Percentiles rank a stretch among this genome's conserved stretches.
Evolutionary conservation across 2,888 invertebrate species (phyloP).

Genomic region (Erannis defoliaria): DNA sequence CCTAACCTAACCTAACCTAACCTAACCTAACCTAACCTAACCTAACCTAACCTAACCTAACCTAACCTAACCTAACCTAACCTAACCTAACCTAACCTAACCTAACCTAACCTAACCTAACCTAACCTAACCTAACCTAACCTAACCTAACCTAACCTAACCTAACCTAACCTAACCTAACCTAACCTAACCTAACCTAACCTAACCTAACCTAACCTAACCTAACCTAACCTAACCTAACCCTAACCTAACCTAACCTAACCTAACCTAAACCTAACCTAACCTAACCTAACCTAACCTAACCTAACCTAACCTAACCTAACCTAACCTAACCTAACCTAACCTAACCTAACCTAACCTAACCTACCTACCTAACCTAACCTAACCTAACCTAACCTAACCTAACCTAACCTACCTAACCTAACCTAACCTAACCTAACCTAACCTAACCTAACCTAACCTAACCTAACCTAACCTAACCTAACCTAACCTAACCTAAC

Average conservation of each 20-base stretch:
- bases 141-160: neutral
- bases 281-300: neutral
- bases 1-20: neutral
- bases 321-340: neutral
- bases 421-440: conserved; percentile 41
- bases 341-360: neutral
- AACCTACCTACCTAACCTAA: conserved; percentile 34
- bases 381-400: conserved; percentile 44
- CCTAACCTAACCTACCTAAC: conserved; percentile 44
- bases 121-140: neutral
- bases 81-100: neutral
- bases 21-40: neutral
- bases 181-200: neutral
- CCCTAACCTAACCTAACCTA: neutral
- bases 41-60: neutral
- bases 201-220: neutral
- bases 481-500: conserved; percentile 35
- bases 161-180: neutral
- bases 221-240: neutral
- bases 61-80: neutral
- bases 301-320: neutral
- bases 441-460: conserved; percentile 38
- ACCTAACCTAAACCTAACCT: neutral
- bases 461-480: conserved; percentile 40
- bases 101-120: neutral